Evolutionary conservation across 2,797 vertebrate genomes (phyloP), one percentile per base, ranked within the genome.

Genomic region (Alosa sapidissima): DNA sequence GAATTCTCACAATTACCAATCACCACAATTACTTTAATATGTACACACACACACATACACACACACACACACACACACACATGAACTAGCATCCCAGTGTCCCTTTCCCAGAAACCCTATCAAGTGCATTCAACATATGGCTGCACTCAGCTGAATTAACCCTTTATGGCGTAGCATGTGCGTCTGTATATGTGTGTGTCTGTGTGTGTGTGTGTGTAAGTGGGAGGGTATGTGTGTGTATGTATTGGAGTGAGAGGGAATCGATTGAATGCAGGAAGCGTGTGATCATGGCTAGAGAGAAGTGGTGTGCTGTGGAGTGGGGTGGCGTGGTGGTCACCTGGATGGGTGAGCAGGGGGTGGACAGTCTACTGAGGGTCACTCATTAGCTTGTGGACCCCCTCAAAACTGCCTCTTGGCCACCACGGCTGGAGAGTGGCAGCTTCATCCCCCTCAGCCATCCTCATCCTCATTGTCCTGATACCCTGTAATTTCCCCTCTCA

Each of bases 151-250:
- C 8, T 60, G 58, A 60, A 60, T 60, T 60, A 60, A 60, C 58
- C n/a, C n/a, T 8, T 60, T 6, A n/a, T 19, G n/a, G 58, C 8
- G 5, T 24, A 21, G 58, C 5, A 21, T 24, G 58, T 62, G 60
- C 2, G n/a, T 65, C n/a, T 33, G 62, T 68, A 33, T 36, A 14
- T 45, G 52, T 62, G 14, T 62, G 51, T 88, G 84, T 82, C 83
- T 82, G 49, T 68, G 62, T 65, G 60, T 65, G 60, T 65, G 60
- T 65, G 1, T 28, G 60, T 65, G 21, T 65, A n/a, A 84, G 75
- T 28, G 62, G 3, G 24, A n/a, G 28, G 7, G 72, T 36, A 36
- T 36, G 68, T 36, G 68, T 11, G n/a, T n/a, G n/a, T n/a, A n/a
- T n/a, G n/a, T n/a, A n/a, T n/a, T 33, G 28, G 68, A 72, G 68